These are phyloP conservation scores for Akabosia matsudoensis DNA, from an alignment of 1,140 invertebrate species.

Conservation along the genomic window DNA sequence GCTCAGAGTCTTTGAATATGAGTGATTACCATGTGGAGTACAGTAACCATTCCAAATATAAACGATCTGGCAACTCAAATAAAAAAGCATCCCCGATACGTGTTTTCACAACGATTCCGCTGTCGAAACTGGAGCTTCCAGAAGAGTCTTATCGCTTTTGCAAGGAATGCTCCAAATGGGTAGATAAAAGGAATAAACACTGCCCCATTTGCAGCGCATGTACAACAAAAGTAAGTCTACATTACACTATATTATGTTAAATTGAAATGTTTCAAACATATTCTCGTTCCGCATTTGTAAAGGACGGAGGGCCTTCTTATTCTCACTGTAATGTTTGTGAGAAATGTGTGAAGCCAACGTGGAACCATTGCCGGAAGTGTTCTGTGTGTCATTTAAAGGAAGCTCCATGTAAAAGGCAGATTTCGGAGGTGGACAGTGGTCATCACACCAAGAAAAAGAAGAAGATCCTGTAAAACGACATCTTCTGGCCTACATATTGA, in stretches of 20 bases:
- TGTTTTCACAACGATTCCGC: conserved; percentile 4
- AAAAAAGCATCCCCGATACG: conserved; percentile 9
- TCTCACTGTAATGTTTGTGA: not conserved
- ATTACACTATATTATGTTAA: not conserved
- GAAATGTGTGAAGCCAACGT: conserved; percentile 13
- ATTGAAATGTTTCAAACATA: not conserved
- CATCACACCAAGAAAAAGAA: too few species aligned
- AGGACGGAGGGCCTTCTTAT: conserved; percentile 1
- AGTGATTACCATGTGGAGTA: conserved; percentile 19
- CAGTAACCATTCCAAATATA: conserved; percentile 17
- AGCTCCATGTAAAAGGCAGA: not conserved
- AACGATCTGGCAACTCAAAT: not conserved
- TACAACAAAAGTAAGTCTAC: conserved; percentile 8
- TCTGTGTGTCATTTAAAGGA: not conserved
- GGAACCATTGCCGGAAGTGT: conserved; percentile 3
- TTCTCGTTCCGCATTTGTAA: not conserved
- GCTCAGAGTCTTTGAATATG: not conserved
- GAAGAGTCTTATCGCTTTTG: not conserved
- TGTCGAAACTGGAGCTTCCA: not conserved
- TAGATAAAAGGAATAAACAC: conserved; percentile 2
- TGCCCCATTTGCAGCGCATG: not conserved
- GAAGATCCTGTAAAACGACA: too few species aligned
- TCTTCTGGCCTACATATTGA: too few species aligned
- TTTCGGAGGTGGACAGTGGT: too few species aligned
- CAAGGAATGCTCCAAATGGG: conserved; percentile 5